These are phyloP conservation scores for Tachina fera DNA, from an alignment of 2,888 invertebrate species.

Conservation along the genomic window DNA sequence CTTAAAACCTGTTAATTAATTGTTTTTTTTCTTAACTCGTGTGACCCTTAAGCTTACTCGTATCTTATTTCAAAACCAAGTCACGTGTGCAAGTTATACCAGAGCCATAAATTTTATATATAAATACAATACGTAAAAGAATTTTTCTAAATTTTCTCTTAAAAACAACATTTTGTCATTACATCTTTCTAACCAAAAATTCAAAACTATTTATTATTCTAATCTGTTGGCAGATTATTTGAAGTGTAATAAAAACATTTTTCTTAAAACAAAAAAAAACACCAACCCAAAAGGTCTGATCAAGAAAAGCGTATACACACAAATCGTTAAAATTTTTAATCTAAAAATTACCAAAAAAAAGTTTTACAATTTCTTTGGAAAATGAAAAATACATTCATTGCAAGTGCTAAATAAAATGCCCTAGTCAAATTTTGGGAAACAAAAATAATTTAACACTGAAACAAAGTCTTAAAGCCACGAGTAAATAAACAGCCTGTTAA, in stretches of 20 bases:
- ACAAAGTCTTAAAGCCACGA: constrained; percentile 30
- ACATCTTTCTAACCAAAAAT: neutral
- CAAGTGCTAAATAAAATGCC: neutral
- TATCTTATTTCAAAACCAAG: neutral
- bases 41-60: neutral
- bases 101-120: neutral
- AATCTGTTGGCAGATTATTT: neutral
- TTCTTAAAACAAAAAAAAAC: neutral
- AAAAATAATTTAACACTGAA: constrained; percentile 29
- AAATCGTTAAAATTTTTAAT: constrained; percentile 12
- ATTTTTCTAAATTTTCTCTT: neutral
- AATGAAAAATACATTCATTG: constrained; percentile 7
- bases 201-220: constrained; percentile 9
- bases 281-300: constrained; percentile 1
- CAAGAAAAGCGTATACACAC: neutral
- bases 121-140: neutral
- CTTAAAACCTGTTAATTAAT: no score
- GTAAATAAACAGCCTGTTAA: neutral
- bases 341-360: neutral
- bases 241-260: constrained; percentile 28
- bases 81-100: neutral
- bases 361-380: neutral
- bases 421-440: constrained; percentile 4
- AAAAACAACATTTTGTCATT: neutral
- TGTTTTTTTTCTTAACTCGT: no score